Base-by-base conservation (phyloP, 92 coral and sea anemone genomes). In the Umimayanthus chanpuru region DNA sequence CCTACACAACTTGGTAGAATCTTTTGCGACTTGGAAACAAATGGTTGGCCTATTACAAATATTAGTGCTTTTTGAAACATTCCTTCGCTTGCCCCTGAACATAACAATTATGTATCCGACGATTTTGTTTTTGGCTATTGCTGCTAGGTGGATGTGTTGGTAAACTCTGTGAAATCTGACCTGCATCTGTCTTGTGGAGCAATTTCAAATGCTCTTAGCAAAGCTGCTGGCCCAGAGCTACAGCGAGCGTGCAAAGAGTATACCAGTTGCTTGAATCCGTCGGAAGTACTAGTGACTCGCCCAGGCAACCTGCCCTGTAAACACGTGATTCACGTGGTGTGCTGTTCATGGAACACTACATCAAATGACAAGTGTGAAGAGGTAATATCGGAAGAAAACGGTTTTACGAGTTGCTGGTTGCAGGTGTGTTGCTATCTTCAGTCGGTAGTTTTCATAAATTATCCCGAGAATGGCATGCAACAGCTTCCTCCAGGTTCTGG, bases 91-190 rank as follows among this genome's bases (percentile, higher is more conserved):
- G 58, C 12, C 11, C 58, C 58, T 53, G 18, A 53, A 53, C 18
- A 53, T 12, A 14, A 53, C 58, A 53, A 1, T 11, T 8, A 61
- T 3, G 21, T 61, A 18, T 20, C n/a, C 26, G 26, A 61, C 68
- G 9, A 61, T 2, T 61, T 61, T 61, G 8, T 61, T 61, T 61
- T 23, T 61, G 26, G 2, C 14, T 53, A 2, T 56, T 55, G 23
- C 72, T 86, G 32, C 7, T n/a, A 87, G 89, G 89, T 87, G 44
- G 89, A 87, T 39, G 89, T 87, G 66, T 65, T 87, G 43, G 89
- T 87, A 2, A 87, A 87, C 32, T 77, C 89, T 40, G 74, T 83
- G 6, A 87, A 77, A 61, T 58, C 43, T 2, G 53, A 56, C 78
- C 65, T 87, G 77, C 85, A 87, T 61, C 68, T 87, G 7, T 58